Conservation (phyloP, 2,113 vertebrate genomes). For the Heloderma charlesbogerti region DNA sequence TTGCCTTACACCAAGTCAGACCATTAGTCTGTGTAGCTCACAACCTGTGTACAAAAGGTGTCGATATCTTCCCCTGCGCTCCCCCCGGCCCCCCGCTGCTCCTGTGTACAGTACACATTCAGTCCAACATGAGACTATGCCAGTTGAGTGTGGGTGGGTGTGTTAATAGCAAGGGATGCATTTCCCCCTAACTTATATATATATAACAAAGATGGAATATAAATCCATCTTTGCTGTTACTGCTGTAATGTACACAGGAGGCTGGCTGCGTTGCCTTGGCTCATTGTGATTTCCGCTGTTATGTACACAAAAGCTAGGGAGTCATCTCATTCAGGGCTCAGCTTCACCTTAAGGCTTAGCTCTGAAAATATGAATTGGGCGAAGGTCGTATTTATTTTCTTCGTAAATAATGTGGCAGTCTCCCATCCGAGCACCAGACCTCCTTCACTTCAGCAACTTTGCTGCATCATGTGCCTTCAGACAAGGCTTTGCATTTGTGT, state of each 20-base stretch:
- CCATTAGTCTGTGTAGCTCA: not conserved
- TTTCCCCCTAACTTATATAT: not conserved
- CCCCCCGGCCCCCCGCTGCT: no score
- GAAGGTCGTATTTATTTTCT: not conserved
- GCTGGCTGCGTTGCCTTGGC: not conserved
- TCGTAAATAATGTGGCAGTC: not conserved
- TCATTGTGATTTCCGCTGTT: not conserved
- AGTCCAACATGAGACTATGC: no score
- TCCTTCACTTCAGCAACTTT: not conserved
- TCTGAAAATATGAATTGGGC: not conserved
- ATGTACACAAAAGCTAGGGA: not conserved
- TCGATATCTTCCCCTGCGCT: no score
- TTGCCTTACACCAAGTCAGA: not conserved
- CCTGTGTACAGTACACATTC: no score
- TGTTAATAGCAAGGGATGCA: no score
- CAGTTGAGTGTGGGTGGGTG: not conserved
- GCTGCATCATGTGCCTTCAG: not conserved
- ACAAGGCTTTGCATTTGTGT: not conserved
- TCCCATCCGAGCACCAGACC: not conserved
- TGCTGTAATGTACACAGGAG: not conserved
- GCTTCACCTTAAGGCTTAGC: not conserved
- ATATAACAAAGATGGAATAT: no score
- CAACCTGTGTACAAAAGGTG: no score
- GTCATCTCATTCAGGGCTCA: not conserved
- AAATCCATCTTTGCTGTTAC: not conserved